Evolutionary conservation across 2,113 vertebrate genomes (phyloP).

Genomic region (Oxygymnocypris stewartii): DNA sequence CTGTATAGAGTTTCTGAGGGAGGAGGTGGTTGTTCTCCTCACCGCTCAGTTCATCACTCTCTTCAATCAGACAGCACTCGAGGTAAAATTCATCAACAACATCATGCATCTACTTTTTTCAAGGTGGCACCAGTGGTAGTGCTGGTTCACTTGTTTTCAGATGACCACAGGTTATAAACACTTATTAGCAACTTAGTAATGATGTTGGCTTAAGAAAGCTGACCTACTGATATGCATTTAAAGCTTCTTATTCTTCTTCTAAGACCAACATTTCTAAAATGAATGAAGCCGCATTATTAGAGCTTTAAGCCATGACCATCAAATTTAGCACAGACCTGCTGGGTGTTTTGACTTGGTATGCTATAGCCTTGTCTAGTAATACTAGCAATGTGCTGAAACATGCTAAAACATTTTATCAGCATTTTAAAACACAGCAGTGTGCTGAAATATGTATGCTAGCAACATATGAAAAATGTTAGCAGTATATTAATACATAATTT

Average conservation of each 20-base stretch:
- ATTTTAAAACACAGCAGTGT: background rate
- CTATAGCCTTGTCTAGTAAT: background rate
- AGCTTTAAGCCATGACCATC: background rate
- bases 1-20: conserved; percentile 76
- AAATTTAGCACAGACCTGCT: background rate
- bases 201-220: background rate
- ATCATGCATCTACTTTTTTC: conserved; percentile 9
- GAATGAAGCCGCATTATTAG: background rate
- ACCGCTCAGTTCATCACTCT: conserved; percentile 85
- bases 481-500: background rate
- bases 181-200: background rate
- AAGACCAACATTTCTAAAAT: background rate
- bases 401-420: background rate
- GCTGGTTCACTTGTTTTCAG: background rate
- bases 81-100: conserved; percentile 70
- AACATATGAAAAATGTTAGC: background rate
- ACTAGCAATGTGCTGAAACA: background rate
- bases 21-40: conserved; percentile 83
- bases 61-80: conserved; percentile 85
- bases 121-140: background rate
- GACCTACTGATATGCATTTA: background rate
- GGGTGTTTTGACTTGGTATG: too few relatives aligned
- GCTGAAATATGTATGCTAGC: background rate
- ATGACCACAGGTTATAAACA: background rate
- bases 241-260: background rate